Conservation (phyloP, 2,888 invertebrate genomes). For the Scrobipalpa costella region DNA sequence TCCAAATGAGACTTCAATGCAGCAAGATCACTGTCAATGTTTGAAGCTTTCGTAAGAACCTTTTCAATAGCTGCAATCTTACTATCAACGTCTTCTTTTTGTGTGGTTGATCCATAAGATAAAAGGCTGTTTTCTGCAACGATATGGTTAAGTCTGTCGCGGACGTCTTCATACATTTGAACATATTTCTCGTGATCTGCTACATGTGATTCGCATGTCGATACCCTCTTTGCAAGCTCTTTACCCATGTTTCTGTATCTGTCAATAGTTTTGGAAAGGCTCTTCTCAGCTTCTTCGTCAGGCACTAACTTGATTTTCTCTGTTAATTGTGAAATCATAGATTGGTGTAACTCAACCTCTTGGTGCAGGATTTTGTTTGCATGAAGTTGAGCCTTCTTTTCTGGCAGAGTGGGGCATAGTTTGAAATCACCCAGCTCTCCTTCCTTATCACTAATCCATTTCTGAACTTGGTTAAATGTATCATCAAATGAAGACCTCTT, state of each 20-base stretch:
- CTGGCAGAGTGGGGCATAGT: constrained; percentile 89
- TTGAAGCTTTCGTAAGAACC: constrained; percentile 85
- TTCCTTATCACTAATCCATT: constrained; percentile 91
- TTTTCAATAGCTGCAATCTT: constrained; percentile 88
- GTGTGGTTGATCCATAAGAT: constrained; percentile 88
- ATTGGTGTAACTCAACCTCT: constrained; percentile 92
- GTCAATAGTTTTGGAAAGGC: constrained; percentile 86
- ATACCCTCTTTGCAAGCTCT: constrained; percentile 85
- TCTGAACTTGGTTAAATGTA: constrained; percentile 92
- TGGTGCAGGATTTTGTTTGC: constrained; percentile 89
- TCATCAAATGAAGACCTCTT: constrained; percentile 97
- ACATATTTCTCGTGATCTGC: constrained; percentile 91
- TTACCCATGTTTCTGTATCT: constrained; percentile 86
- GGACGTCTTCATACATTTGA: constrained; percentile 89
- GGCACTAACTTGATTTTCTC: constrained; percentile 90
- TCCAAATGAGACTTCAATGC: constrained; percentile 87
- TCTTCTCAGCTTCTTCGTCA: constrained; percentile 89
- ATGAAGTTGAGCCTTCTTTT: constrained; percentile 94
- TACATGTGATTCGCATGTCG: constrained; percentile 86
- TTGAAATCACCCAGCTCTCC: constrained; percentile 87
- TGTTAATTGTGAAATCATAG: constrained; percentile 90
- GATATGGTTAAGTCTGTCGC: constrained; percentile 90
- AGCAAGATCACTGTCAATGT: constrained; percentile 86
- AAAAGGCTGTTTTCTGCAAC: constrained; percentile 89
- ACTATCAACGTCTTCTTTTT: constrained; percentile 89